phyloP scores from a whole-genome alignment of 2,113 vertebrate species.

The Morone chrysops region DNA sequence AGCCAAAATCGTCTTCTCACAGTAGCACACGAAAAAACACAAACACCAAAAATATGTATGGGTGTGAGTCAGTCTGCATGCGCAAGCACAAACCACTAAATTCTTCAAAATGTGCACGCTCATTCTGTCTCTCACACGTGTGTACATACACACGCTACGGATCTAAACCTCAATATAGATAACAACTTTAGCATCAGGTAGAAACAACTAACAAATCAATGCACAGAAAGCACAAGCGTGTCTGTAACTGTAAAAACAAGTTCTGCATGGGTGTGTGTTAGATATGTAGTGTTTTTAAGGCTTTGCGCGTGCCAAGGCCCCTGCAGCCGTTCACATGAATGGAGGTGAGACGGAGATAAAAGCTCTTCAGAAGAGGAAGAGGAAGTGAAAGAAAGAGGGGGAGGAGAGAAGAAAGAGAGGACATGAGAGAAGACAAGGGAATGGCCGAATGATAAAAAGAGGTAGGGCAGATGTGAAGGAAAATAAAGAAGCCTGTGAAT shows the following conservation, averaged over 20 bases:
- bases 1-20: constrained; percentile 32
- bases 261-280: neutral
- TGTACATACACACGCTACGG: no score
- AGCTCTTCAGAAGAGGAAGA: constrained; percentile 45
- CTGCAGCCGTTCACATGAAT: constrained; percentile 45
- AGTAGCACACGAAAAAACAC: neutral
- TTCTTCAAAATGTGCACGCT: neutral
- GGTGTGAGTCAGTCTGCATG: neutral
- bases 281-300: neutral
- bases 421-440: neutral
- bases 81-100: constrained; percentile 5
- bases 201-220: neutral
- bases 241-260: neutral
- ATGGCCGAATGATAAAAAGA: neutral
- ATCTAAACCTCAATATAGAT: neutral
- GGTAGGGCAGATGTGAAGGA: neutral
- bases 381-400: constrained; percentile 3
- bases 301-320: constrained; percentile 2
- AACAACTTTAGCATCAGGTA: neutral
- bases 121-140: neutral
- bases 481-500: neutral
- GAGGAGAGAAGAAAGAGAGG: neutral
- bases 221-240: neutral
- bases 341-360: constrained; percentile 36
- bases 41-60: constrained; percentile 1